Base-by-base conservation (phyloP, 2,797 vertebrate genomes). In the Carcharodon carcharias region DNA sequence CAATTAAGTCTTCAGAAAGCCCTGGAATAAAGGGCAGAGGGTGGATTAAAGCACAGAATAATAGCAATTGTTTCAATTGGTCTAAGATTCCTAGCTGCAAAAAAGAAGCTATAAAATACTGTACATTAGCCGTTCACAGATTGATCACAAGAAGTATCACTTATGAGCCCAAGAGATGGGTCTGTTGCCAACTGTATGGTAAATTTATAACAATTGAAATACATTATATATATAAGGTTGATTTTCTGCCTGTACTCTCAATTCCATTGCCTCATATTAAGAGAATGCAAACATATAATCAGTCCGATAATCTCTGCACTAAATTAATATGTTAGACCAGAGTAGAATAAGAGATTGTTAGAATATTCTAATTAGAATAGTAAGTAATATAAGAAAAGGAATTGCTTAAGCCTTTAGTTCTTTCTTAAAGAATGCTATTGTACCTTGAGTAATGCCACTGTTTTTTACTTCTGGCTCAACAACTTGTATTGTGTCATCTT, bases 401-500 rank as follows among this genome's bases (percentile, higher is more conserved):
- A 28, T 14, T 5, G 50, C 6, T 28, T 69, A 71, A 18, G 18
- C 16, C 26, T 58, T 67, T 50, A 95, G 4, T 92, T 92, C 12
- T 95, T 97, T 96, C 96, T 96, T 77, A 96, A 96, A 96, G 96
- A 87, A 96, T 96, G 80, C 91, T 4, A 50, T 21, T 69, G 97
- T 98, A 99, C 99, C 99, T 98, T 99, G 99, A 97, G 95, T 97
- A 69, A 99, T 97, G 96, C 98, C 98, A 50, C 99, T 99, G 96
- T 99, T 99, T 98, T 98, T 98, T 96, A 97, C 56, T 89, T 96
- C 95, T 0, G 98, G 98, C 97, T 99, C 99, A 97, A 98, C 97
- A 96, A 99, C 99, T 97, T 99, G 98, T 97, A 99, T 98, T 96
- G 99, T 99, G 96, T 99, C 98, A 97, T 99, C 99, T 97, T 99